These are phyloP conservation scores for Coleophora deauratella DNA, from an alignment of 2,888 invertebrate genomes.

Conservation along the genomic window DNA sequence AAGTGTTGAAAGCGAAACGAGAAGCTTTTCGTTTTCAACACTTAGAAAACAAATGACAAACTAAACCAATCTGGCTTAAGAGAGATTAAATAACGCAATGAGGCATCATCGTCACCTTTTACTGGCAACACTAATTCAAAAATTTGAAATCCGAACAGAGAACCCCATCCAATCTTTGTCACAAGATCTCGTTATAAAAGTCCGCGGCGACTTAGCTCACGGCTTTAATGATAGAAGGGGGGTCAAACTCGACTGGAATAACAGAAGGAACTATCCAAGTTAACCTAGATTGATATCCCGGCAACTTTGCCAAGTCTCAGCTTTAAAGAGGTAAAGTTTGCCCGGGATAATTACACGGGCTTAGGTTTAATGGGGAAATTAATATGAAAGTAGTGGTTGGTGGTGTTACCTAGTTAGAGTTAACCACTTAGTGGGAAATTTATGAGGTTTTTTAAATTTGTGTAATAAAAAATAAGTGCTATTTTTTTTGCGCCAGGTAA, in stretches of 20 bases:
- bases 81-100: too few relatives aligned
- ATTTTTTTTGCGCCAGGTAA: too few relatives aligned
- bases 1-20: too few relatives aligned
- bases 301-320: slow-evolving; percentile 18
- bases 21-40: too few relatives aligned
- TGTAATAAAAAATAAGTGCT: too few relatives aligned
- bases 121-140: too few relatives aligned
- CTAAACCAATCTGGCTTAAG: too few relatives aligned
- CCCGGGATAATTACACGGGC: slow-evolving; percentile 17
- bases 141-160: too few relatives aligned
- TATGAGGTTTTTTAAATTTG: background rate
- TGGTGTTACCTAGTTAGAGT: slow-evolving; percentile 1
- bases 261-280: slow-evolving; percentile 22
- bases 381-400: slow-evolving; percentile 8
- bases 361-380: slow-evolving; percentile 15
- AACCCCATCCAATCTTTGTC: slow-evolving; percentile 5
- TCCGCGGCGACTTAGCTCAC: slow-evolving; percentile 14
- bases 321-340: slow-evolving; percentile 15
- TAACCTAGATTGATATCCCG: slow-evolving; percentile 23
- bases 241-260: slow-evolving; percentile 20
- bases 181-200: slow-evolving; percentile 16
- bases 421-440: slow-evolving; percentile 1
- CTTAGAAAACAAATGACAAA: too few relatives aligned
- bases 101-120: too few relatives aligned
- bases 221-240: slow-evolving; percentile 27